Conservation (phyloP, 2,797 vertebrate species). For the Danio kyathit region DNA sequence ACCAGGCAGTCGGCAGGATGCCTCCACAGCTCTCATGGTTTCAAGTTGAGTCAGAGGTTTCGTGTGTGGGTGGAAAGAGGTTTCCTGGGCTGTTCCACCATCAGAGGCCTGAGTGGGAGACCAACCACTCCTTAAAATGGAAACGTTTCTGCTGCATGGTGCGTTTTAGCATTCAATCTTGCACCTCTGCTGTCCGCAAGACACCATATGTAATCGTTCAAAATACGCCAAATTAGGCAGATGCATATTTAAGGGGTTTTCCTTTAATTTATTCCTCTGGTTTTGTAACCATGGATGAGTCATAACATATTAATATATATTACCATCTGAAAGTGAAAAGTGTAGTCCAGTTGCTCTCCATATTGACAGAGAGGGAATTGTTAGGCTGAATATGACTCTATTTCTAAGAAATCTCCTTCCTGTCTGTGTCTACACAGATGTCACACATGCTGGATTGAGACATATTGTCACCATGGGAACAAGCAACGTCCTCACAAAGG, state of each 20-base stretch:
- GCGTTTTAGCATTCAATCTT: conserved; percentile 33
- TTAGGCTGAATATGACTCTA: conserved; percentile 28
- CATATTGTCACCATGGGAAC: conserved; percentile 59
- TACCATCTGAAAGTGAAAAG: background rate
- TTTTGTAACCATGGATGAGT: conserved; percentile 4
- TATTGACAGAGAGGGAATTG: conserved; percentile 32
- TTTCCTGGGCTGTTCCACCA: conserved; percentile 62
- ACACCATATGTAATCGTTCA: conserved; percentile 12
- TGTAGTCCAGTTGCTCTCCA: background rate
- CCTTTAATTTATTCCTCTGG: background rate
- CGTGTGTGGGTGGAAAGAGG: conserved; percentile 57
- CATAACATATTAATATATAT: background rate
- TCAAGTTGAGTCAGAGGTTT: conserved; percentile 60
- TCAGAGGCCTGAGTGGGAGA: conserved; percentile 59
- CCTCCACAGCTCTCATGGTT: conserved; percentile 54
- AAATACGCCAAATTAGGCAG: background rate
- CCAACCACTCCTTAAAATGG: conserved; percentile 58
- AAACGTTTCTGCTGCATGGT: conserved; percentile 54
- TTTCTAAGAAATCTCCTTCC: conserved; percentile 52
- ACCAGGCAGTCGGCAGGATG: conserved; percentile 49
- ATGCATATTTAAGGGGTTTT: background rate
- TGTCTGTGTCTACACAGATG: conserved; percentile 48
- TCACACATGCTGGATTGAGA: conserved; percentile 57
- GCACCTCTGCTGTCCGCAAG: background rate
- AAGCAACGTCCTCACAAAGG: conserved; percentile 46